A percentile compares a stretch with the other conserved stretches of the same genome.
Evolutionary conservation across 2,888 invertebrate genomes (phyloP).

Genomic region (Rotaria magnacalcarata): DNA sequence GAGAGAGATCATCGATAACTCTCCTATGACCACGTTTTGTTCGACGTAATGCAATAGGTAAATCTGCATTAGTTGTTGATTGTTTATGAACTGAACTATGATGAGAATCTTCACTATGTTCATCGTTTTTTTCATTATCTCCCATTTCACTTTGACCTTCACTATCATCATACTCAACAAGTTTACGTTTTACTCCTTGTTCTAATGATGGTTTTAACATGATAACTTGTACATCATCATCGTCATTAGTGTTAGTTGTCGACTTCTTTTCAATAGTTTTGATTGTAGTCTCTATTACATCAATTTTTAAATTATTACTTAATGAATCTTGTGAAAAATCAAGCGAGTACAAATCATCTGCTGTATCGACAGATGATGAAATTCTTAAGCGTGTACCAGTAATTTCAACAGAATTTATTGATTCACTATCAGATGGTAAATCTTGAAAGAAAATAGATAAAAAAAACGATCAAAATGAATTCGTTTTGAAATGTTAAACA

Average conservation of each 20-base stretch:
- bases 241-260: neutral
- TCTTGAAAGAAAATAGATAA: neutral
- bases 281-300: neutral
- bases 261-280: neutral
- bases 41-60: constrained; percentile 22
- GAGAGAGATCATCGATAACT: neutral
- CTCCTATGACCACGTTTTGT: neutral
- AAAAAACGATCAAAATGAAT: neutral
- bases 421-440: neutral
- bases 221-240: neutral
- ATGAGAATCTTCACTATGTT: neutral
- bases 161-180: neutral
- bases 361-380: neutral
- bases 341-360: neutral
- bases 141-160: neutral
- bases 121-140: neutral
- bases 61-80: neutral
- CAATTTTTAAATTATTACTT: neutral
- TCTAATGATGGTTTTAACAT: neutral
- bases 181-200: neutral
- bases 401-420: neutral
- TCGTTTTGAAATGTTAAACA: neutral
- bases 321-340: neutral
- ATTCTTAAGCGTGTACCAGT: neutral
- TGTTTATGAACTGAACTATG: neutral